Percentiles rank a stretch among this genome's conserved stretches.
phyloP scores from a whole-genome alignment of 2,888 invertebrate genomes.

The Trachelus stipa region DNA sequence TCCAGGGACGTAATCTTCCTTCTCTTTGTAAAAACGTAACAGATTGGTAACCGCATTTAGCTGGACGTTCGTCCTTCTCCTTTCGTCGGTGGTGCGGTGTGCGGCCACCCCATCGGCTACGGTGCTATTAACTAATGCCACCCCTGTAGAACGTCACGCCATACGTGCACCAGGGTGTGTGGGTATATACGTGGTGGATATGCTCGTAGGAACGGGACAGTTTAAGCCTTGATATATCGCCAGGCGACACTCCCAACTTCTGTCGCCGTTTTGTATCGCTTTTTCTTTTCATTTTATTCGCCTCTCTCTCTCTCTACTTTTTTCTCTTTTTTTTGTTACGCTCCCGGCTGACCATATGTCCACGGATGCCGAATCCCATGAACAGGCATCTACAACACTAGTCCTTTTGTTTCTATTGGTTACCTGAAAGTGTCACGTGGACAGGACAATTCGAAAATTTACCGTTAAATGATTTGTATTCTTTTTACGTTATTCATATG shows the following conservation, averaged over 20 bases:
- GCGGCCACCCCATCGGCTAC: constrained; percentile 14
- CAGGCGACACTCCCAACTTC: constrained; percentile 66
- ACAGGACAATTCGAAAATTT: neutral
- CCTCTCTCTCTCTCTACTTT: constrained; percentile 25
- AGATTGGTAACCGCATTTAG: constrained; percentile 67
- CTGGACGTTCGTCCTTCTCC: constrained; percentile 39
- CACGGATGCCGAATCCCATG: constrained; percentile 42
- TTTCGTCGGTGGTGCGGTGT: neutral
- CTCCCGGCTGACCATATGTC: constrained; percentile 59
- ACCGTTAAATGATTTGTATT: neutral
- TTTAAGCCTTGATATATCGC: constrained; percentile 68
- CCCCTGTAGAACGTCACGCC: constrained; percentile 41
- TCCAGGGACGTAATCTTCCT: neutral
- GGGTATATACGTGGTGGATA: constrained; percentile 21
- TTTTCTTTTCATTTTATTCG: constrained; percentile 42
- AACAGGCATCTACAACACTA: neutral
- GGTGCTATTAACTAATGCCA: constrained; percentile 65
- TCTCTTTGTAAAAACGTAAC: constrained; percentile 57
- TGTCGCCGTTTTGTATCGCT: constrained; percentile 64
- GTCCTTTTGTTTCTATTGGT: neutral
- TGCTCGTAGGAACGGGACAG: constrained; percentile 50
- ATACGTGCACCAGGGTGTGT: constrained; percentile 50
- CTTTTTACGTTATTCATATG: neutral
- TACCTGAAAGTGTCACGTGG: neutral
- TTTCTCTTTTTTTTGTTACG: constrained; percentile 26